phyloP scores from a whole-genome alignment of 1,140 invertebrate species.

The Calycopis cecrops region DNA sequence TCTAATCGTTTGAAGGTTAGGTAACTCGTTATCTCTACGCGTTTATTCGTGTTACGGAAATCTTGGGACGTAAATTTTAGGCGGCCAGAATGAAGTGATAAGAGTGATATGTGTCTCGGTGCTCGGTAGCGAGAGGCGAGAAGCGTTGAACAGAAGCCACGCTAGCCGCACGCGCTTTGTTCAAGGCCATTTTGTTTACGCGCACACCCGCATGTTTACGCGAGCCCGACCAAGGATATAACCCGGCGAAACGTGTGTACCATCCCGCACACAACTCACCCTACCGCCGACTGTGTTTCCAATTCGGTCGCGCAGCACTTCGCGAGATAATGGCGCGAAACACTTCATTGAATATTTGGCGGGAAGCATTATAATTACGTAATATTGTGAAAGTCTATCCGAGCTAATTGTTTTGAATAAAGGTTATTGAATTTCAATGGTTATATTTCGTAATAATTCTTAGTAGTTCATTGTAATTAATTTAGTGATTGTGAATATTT shows the following conservation, averaged over 20 bases:
- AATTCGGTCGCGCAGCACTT: conserved; percentile 39
- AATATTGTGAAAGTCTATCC: conserved; percentile 60
- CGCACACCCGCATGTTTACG: conserved; percentile 56
- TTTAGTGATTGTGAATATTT: background rate
- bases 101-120: background rate
- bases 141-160: conserved; percentile 19
- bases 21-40: too few species aligned
- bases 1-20: too few species aligned
- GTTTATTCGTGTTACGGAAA: too few species aligned
- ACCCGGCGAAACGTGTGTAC: conserved; percentile 34
- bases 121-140: background rate
- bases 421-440: too few species aligned
- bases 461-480: background rate
- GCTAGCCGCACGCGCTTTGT: conserved; percentile 41
- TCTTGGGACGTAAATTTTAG: too few species aligned
- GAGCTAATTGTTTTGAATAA: conserved; percentile 19
- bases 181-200: conserved; percentile 70
- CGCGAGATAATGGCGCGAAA: conserved; percentile 64
- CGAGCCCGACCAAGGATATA: conserved; percentile 36
- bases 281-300: conserved; percentile 22
- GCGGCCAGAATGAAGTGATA: too few species aligned
- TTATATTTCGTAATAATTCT: too few species aligned
- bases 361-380: conserved; percentile 51
- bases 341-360: conserved; percentile 67
- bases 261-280: conserved; percentile 20